These are phyloP conservation scores for human (Homo sapiens) DNA, from an alignment of 2,113 vertebrate species.

Conservation along the genomic window GRCh38 chr17:46140001-46140500, in stretches of 20 bases:
- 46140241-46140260: background rate
- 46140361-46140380: background rate
- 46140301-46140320: background rate
- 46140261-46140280: background rate
- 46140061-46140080: background rate
- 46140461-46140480: background rate
- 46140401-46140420: background rate
- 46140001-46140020: background rate
- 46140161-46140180: background rate
- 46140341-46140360: background rate
- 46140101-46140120: background rate
- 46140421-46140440: background rate
- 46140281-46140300: background rate
- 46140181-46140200: background rate
- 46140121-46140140: no score
- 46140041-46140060: background rate
- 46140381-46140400: background rate
- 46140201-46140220: background rate
- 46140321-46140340: background rate
- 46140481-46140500: background rate
- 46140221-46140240: background rate
- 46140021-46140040: background rate
- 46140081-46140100: background rate
- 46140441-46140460: background rate
- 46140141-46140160: background rate